A percentile compares a stretch with the other conserved stretches of the same genome.
Conservation (phyloP, 2,113 vertebrate species). For the Boulengeromyrus knoepffleri region DNA sequence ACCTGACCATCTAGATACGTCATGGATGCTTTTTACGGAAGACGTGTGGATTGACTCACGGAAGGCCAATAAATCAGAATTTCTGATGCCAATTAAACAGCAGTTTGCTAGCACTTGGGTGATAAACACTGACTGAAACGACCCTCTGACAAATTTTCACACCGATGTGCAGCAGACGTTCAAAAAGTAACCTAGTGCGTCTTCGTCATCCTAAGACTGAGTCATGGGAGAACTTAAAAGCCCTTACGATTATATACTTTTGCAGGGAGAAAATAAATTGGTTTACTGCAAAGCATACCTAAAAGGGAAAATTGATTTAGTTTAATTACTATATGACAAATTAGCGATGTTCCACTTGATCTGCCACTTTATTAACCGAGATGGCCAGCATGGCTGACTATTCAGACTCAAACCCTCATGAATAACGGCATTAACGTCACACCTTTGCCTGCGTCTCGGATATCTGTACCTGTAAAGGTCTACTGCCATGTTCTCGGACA, state of each 20-base stretch:
- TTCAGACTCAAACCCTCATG: constrained; percentile 9
- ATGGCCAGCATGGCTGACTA: not conserved
- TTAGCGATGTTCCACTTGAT: not conserved
- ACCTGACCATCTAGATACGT: not conserved
- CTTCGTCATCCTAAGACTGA: constrained; percentile 19
- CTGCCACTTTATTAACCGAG: not conserved
- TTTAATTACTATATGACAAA: constrained; percentile 23
- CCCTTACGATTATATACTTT: constrained; percentile 9
- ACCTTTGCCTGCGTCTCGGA: not conserved
- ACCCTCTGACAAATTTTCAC: not conserved
- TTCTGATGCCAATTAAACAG: not conserved
- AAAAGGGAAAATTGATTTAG: not conserved
- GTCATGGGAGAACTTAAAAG: constrained; percentile 14
- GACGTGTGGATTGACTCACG: not conserved
- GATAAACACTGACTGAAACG: not conserved
- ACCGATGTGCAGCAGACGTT: constrained; percentile 5
- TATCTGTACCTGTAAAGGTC: not conserved
- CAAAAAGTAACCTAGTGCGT: not conserved
- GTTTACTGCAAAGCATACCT: constrained; percentile 20
- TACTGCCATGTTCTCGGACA: not conserved
- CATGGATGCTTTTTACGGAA: not conserved
- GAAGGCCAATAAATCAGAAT: not conserved
- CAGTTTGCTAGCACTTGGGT: not conserved
- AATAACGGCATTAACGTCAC: not conserved
- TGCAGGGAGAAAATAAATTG: constrained; percentile 13